These are phyloP conservation scores for Himantopus leucocephalus DNA, from an alignment of 2,113 vertebrate species.

Conservation along the genomic window DNA sequence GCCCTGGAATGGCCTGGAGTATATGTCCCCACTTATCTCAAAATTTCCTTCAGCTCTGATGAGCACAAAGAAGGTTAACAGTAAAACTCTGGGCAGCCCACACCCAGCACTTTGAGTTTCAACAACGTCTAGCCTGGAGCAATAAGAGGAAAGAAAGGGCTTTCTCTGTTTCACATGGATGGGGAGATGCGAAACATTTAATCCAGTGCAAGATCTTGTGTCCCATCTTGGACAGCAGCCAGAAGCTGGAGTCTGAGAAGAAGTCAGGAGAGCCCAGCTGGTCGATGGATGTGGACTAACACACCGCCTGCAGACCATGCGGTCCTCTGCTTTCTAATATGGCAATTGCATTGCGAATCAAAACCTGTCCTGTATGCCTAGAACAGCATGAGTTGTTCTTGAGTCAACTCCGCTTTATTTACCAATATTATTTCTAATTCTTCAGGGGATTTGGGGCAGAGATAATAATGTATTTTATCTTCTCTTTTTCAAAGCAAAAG, in stretches of 20 bases:
- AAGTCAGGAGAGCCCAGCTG: background rate
- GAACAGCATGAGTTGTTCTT: rapidly evolving
- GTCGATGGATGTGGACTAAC: background rate
- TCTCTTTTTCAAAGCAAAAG: background rate
- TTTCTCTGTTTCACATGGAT: background rate
- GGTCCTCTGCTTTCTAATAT: background rate
- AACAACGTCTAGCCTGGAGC: background rate
- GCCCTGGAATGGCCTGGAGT: background rate
- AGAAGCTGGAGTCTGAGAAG: background rate
- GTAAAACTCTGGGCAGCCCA: background rate
- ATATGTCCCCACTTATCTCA: background rate
- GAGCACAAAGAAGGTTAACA: background rate
- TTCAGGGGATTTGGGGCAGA: background rate
- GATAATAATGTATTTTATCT: background rate
- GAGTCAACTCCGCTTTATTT: background rate
- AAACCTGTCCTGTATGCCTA: background rate
- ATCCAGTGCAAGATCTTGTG: background rate
- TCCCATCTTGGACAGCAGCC: background rate
- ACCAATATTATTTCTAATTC: background rate
- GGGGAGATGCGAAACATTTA: background rate
- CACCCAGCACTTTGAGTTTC: background rate
- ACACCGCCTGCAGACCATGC: rapidly evolving
- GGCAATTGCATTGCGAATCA: background rate
- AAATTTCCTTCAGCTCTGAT: background rate
- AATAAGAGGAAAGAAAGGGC: background rate